Conservation (phyloP, 2,113 vertebrate genomes). For the Centropus bengalensis region DNA sequence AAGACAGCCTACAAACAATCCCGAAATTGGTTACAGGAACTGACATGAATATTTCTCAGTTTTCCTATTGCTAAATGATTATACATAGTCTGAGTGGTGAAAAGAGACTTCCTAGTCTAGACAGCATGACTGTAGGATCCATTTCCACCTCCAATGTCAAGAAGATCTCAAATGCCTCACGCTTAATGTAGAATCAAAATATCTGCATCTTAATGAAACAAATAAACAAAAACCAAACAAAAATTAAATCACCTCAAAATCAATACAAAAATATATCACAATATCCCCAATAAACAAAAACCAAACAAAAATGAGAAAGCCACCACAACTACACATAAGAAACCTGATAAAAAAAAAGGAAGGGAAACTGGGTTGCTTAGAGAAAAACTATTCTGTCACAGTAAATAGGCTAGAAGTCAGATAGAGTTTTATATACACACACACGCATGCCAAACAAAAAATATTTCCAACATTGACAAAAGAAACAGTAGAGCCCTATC, state of each 20-base stretch:
- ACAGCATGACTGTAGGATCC: not conserved
- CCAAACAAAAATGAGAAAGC: not conserved
- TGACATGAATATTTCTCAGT: constrained; percentile 44
- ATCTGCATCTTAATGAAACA: not conserved
- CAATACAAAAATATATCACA: too few relatives aligned
- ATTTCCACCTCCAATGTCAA: not conserved
- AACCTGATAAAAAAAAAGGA: not conserved
- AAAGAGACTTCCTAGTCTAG: constrained; percentile 28
- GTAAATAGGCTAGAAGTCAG: not conserved
- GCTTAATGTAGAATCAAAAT: not conserved
- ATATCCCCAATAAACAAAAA: not conserved
- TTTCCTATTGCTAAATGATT: constrained; percentile 42
- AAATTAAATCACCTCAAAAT: too few relatives aligned
- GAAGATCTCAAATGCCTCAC: not conserved
- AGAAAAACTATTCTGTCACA: not conserved
- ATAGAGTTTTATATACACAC: not conserved
- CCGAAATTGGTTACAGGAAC: constrained; percentile 26
- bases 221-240: not conserved
- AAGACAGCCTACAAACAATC: constrained; percentile 45
- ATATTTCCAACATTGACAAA: not conserved
- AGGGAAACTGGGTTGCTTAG: not conserved
- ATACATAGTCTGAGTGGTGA: not conserved
- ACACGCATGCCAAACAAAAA: not conserved
- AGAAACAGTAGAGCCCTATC: not conserved
- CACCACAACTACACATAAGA: not conserved